Evolutionary conservation across 1,140 invertebrate genomes (phyloP).

Genomic region (Drosophila navojoa): DNA sequence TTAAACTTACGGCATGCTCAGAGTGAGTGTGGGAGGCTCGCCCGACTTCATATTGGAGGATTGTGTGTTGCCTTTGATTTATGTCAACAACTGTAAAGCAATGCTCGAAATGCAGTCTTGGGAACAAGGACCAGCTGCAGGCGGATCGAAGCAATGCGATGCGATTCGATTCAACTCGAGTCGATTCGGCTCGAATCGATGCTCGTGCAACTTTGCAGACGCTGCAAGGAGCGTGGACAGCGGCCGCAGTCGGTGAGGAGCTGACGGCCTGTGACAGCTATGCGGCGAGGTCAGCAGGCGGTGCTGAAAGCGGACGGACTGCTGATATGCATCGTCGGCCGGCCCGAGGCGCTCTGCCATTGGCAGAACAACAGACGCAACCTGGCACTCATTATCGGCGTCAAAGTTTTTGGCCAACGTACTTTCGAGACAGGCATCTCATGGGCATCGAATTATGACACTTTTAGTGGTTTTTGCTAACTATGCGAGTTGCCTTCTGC

Average conservation of each 20-base stretch:
- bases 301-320: conserved; percentile 24
- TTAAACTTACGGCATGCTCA: too few species aligned
- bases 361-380: conserved; percentile 20
- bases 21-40: too few species aligned
- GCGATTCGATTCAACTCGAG: background rate
- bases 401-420: conserved; percentile 73
- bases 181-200: background rate
- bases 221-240: background rate
- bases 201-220: conserved; percentile 13
- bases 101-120: too few species aligned
- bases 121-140: too few species aligned
- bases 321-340: conserved; percentile 58
- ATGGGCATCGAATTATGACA: conserved; percentile 83
- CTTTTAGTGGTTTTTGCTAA: conserved; percentile 83
- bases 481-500: conserved; percentile 45
- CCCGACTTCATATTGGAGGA: too few species aligned
- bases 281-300: conserved; percentile 3
- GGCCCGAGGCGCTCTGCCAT: background rate
- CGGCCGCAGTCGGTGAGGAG: background rate
- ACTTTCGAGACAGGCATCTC: conserved; percentile 80
- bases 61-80: too few species aligned
- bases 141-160: background rate
- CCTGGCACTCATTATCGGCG: conserved; percentile 70
- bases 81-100: too few species aligned
- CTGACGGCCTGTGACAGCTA: conserved; percentile 8